Evolutionary conservation across 2,888 invertebrate species (phyloP).

Genomic region (Stenotaenia linearis): DNA sequence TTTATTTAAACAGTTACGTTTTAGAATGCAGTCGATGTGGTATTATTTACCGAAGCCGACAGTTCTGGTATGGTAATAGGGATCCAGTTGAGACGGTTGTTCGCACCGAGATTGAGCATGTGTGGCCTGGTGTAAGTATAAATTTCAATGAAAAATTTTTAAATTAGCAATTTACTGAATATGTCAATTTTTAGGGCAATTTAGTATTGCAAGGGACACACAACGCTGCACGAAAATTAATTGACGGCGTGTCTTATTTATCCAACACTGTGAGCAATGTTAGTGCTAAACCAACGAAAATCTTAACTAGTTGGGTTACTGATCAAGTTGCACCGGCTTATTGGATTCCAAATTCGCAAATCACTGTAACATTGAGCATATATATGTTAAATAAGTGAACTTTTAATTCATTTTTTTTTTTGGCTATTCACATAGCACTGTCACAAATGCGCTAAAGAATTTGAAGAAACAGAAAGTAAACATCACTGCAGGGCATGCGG

Average conservation of each 20-base stretch:
- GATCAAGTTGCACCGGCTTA: slow-evolving; percentile 72
- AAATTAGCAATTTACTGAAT: too few relatives aligned
- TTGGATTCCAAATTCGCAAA: slow-evolving; percentile 72
- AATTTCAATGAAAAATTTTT: too few relatives aligned
- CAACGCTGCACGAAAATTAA: slow-evolving; percentile 59
- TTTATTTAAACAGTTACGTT: slow-evolving; percentile 58
- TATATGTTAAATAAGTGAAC: slow-evolving; percentile 29
- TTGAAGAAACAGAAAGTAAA: slow-evolving; percentile 56
- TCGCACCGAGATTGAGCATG: slow-evolving; percentile 60
- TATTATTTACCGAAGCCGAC: slow-evolving; percentile 64
- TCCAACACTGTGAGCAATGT: slow-evolving; percentile 60
- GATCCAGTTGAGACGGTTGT: slow-evolving; percentile 65
- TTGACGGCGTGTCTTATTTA: slow-evolving; percentile 60
- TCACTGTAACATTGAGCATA: slow-evolving; percentile 57
- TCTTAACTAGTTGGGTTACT: slow-evolving; percentile 64
- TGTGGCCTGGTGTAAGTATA: slow-evolving; percentile 56
- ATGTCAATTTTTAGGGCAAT: slow-evolving; percentile 42
- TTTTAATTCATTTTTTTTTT: background rate
- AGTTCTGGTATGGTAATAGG: slow-evolving; percentile 75
- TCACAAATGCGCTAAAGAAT: slow-evolving; percentile 57
- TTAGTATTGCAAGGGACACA: slow-evolving; percentile 47
- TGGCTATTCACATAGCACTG: slow-evolving; percentile 54
- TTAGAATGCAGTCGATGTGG: slow-evolving; percentile 71
- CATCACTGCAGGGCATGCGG: slow-evolving; percentile 75
- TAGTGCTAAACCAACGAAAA: slow-evolving; percentile 64